Evolutionary conservation across 2,113 vertebrate species (phyloP).

Genomic region (Clinocottus analis): DNA sequence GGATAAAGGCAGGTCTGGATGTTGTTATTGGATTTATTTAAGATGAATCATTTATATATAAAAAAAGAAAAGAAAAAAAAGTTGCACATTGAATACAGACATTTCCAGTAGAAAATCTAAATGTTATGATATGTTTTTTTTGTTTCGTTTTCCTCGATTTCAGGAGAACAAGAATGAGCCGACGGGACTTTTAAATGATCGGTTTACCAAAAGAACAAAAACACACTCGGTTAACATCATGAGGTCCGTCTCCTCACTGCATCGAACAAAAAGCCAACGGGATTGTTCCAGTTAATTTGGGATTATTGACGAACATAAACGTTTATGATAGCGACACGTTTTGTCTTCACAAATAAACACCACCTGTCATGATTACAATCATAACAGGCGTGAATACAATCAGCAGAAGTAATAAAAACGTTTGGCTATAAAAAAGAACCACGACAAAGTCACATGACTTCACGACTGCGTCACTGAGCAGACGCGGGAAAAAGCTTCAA

Average conservation of each 20-base stretch:
- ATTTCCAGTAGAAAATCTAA: constrained; percentile 8
- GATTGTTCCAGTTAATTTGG: too few relatives aligned
- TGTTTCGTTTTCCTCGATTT: neutral
- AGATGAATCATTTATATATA: neutral
- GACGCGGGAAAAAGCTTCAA: too few relatives aligned
- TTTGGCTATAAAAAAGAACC: too few relatives aligned
- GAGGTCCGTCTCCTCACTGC: neutral
- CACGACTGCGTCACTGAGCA: too few relatives aligned
- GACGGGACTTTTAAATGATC: neutral
- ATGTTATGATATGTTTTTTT: neutral
- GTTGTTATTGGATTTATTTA: constrained; percentile 12
- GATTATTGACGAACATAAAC: too few relatives aligned
- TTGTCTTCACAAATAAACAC: too few relatives aligned
- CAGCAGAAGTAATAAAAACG: too few relatives aligned
- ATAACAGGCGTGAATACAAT: too few relatives aligned
- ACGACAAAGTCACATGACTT: too few relatives aligned
- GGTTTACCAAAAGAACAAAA: neutral
- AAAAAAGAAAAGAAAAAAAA: constrained; percentile 2
- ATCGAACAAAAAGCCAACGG: too few relatives aligned
- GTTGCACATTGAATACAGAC: constrained; percentile 7
- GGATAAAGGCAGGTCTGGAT: rapidly evolving
- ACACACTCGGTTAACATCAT: neutral
- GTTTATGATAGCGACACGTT: too few relatives aligned
- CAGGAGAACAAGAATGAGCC: neutral
- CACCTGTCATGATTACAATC: too few relatives aligned